These are phyloP conservation scores for Drosophila oshimai DNA, from an alignment of 1,140 invertebrate genomes.

Conservation along the genomic window DNA sequence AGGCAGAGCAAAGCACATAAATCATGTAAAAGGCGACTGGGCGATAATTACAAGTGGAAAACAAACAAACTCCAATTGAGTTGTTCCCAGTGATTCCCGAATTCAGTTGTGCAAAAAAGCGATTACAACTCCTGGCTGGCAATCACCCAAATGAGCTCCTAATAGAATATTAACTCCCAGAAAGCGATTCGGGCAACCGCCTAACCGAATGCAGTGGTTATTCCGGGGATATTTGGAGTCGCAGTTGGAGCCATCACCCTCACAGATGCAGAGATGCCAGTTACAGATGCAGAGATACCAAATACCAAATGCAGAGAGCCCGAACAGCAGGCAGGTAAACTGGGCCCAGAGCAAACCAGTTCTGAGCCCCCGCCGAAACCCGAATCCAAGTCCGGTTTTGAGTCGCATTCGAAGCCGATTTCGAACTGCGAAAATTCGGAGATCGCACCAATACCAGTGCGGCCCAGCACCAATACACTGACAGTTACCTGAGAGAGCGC, in stretches of 20 bases:
- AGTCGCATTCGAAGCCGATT: constrained; percentile 45
- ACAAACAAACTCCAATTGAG: constrained; percentile 43
- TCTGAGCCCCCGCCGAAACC: constrained; percentile 42
- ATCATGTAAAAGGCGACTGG: constrained; percentile 37
- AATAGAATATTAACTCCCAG: constrained; percentile 82
- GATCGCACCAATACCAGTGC: constrained; percentile 65
- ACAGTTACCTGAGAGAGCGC: constrained; percentile 30
- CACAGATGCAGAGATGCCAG: constrained; percentile 7
- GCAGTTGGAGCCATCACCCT: constrained; percentile 7
- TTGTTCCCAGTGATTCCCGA: constrained; percentile 21
- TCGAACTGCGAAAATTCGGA: constrained; percentile 68
- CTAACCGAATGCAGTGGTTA: constrained; percentile 45
- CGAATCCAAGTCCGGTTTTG: constrained; percentile 66
- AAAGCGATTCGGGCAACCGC: constrained; percentile 58
- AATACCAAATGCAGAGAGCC: background rate
- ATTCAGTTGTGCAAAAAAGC: constrained; percentile 30
- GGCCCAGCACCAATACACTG: constrained; percentile 22
- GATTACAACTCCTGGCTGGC: constrained; percentile 69
- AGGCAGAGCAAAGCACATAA: constrained; percentile 58
- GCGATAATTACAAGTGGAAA: constrained; percentile 62
- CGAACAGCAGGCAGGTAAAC: constrained; percentile 58
- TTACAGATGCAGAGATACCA: constrained; percentile 17
- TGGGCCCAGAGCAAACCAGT: constrained; percentile 34
- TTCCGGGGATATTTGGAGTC: constrained; percentile 32
- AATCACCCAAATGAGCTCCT: constrained; percentile 82